Evolutionary conservation across 2,113 vertebrate genomes (phyloP).

Genomic region (Callorhinus ursinus): DNA sequence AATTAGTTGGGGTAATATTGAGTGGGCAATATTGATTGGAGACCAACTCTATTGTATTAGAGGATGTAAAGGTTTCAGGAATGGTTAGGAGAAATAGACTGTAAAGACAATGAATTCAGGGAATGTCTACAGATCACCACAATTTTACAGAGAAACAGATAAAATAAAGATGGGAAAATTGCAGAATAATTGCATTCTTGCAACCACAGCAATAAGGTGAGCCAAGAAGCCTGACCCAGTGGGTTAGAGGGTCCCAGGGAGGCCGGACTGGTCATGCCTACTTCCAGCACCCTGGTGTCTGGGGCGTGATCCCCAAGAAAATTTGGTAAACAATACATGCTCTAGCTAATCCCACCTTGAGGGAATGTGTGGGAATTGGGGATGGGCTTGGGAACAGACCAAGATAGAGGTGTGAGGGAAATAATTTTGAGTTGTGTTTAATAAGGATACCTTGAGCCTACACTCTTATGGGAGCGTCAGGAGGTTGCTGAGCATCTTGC

Average conservation of each 20-base stretch:
- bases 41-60: background rate
- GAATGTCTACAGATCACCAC: background rate
- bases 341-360: background rate
- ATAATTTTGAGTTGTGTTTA: background rate
- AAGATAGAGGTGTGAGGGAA: background rate
- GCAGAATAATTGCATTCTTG: background rate
- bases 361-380: too few relatives aligned
- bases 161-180: background rate
- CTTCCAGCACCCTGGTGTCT: background rate
- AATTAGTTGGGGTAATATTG: background rate
- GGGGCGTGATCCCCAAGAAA: background rate
- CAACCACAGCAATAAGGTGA: background rate
- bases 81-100: too few relatives aligned
- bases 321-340: background rate
- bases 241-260: fast-evolving
- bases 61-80: background rate
- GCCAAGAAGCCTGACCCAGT: background rate
- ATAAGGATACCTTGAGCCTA: background rate
- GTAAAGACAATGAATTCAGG: background rate
- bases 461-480: background rate
- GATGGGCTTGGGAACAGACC: background rate
- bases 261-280: background rate
- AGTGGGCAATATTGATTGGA: background rate
- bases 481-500: background rate
- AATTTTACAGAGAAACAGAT: background rate